Conservation (phyloP, 2,113 vertebrate species). For the Zosterops lateralis region DNA sequence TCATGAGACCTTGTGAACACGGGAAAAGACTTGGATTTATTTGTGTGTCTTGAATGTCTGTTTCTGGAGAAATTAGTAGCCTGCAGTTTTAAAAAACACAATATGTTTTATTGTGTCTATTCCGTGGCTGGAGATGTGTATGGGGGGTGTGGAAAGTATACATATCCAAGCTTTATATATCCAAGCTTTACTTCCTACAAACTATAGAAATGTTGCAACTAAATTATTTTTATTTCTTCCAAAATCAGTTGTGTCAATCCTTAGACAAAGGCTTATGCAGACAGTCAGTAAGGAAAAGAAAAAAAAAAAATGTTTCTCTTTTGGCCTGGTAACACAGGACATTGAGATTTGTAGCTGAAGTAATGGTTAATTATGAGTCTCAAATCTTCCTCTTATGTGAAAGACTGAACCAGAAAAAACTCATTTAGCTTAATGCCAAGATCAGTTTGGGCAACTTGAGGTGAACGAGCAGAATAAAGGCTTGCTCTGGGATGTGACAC, state of each 20-base stretch:
- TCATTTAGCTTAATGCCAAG: neutral
- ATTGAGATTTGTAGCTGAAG: neutral
- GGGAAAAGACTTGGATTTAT: neutral
- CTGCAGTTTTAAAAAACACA: neutral
- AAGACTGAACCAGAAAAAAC: neutral
- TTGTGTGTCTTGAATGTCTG: neutral
- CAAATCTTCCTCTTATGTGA: neutral
- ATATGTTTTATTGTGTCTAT: neutral
- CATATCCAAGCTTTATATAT: neutral
- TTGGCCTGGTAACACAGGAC: neutral
- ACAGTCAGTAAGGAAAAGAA: neutral
- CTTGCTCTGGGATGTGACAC: neutral
- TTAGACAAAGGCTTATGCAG: neutral
- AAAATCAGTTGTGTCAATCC: neutral
- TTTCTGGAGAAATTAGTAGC: neutral
- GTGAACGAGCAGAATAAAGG: neutral
- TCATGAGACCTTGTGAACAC: accelerated
- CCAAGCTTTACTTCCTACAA: neutral
- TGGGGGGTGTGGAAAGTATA: neutral
- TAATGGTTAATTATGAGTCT: neutral
- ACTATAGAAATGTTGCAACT: neutral
- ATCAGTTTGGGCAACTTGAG: neutral
- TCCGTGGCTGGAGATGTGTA: neutral
- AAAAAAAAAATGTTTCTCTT: neutral
- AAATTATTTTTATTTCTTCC: neutral